Evolutionary conservation across 2,888 invertebrate species (phyloP), one percentile per base, ranked within the genome.

Genomic region (Lordiphosa andalusiaca): DNA sequence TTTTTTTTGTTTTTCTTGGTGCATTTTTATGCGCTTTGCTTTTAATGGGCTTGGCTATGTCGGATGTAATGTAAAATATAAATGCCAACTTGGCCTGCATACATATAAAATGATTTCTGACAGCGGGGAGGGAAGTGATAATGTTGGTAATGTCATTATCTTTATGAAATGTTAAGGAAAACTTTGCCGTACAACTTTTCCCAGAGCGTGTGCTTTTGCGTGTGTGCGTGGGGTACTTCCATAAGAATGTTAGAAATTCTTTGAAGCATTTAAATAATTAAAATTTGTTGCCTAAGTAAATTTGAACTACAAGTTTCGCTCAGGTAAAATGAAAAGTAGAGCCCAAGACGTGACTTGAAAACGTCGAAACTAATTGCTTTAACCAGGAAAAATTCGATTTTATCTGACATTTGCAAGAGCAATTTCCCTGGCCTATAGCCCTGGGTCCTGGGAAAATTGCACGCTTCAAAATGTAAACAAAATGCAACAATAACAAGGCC

Each of bases 1-100:
- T 53, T 42, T 21, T 53, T 42, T 39, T 44, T 44, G 21, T 50
- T 57, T 12, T 16, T 42, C 37, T 41, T 64, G 39, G 37, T 71
- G 60, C 60, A 60, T 53, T 73, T 71, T 71, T 69, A 68, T 69
- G 49, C 57, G 59, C 71, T 69, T 69, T 74, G 69, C 69, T 74
- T 72, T 74, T 63, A 69, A 74, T 71, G 74, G 74, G 60, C 69
- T 73, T 46, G 69, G 62, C 68, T 68, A 65, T 55, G 51, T 12
- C 35, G 25, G 13, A 47, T 36, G 44, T 47, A 36, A 47, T 47
- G 10, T 36, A 36, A 19, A 33, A 33, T 16, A 9, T 35, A 33
- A 10, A 21, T 47, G 33, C n/a, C 21, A 19, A 12, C 46, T 10
- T 36, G 35, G 19, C 33, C 21, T 47, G 47, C 35, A 47, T 47